These are phyloP conservation scores for Pseudobourletiella spinata DNA, from an alignment of 1,140 invertebrate species.

Conservation along the genomic window DNA sequence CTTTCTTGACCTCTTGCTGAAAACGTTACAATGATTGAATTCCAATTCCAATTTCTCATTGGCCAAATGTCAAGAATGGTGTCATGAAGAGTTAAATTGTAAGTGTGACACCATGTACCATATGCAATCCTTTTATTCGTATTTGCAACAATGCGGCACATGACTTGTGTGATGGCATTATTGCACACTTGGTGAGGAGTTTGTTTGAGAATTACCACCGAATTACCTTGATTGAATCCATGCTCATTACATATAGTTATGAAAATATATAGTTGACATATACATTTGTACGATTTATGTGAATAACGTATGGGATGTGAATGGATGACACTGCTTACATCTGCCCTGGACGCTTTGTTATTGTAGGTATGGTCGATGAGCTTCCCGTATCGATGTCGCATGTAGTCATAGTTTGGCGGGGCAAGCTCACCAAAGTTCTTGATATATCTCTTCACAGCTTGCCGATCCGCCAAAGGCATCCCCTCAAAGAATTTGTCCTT, in stretches of 20 bases:
- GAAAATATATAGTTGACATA: too few species aligned
- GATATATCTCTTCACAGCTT: slow-evolving; percentile 1
- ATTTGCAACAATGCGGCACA: too few species aligned
- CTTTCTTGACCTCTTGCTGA: not conserved
- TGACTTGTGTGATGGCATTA: too few species aligned
- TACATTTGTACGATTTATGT: too few species aligned
- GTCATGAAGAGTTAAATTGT: too few species aligned
- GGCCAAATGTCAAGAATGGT: not conserved
- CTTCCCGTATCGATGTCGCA: slow-evolving; percentile 23
- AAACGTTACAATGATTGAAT: not conserved
- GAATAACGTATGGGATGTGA: not conserved
- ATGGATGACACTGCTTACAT: too few species aligned
- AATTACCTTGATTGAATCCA: too few species aligned
- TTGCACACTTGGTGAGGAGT: too few species aligned
- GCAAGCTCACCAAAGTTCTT: slow-evolving; percentile 14
- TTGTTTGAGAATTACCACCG: too few species aligned
- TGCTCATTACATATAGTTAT: too few species aligned
- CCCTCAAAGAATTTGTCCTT: slow-evolving; percentile 15
- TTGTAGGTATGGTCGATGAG: not conserved
- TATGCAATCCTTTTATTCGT: too few species aligned
- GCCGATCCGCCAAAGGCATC: slow-evolving; percentile 2
- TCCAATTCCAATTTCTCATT: not conserved
- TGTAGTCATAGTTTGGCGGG: slow-evolving; percentile 23
- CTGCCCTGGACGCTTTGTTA: not conserved
- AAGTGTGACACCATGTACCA: too few species aligned